These are phyloP conservation scores for Epinotia ramella DNA, from an alignment of 2,888 invertebrate species.

Conservation along the genomic window DNA sequence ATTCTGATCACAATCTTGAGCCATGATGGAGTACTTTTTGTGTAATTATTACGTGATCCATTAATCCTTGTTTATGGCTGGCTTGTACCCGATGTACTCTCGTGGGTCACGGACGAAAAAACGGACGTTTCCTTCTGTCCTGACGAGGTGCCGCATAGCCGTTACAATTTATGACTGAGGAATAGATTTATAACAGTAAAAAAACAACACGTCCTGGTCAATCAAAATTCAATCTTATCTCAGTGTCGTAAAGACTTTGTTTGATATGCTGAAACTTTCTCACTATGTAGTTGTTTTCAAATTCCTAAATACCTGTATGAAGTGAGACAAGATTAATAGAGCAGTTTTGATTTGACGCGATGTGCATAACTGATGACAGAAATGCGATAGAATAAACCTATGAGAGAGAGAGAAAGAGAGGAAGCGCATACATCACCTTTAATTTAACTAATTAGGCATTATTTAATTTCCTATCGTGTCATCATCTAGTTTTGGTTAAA, in stretches of 20 bases:
- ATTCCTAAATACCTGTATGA: background rate
- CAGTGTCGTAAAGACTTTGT: background rate
- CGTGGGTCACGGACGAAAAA: constrained; percentile 22
- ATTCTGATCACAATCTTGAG: constrained; percentile 33
- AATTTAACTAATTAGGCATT: no score
- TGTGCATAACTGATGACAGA: background rate
- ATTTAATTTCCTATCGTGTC: no score
- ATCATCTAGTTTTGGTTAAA: no score
- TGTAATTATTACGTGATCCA: constrained; percentile 32
- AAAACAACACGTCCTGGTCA: background rate
- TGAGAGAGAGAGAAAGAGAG: no score
- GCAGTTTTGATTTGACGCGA: background rate
- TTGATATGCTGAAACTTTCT: background rate
- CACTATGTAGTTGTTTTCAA: background rate
- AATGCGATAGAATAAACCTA: background rate
- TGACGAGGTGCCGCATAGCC: constrained; percentile 12
- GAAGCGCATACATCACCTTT: no score
- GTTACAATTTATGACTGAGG: background rate
- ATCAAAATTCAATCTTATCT: background rate
- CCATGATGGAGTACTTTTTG: constrained; percentile 30
- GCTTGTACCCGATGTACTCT: background rate
- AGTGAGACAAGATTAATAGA: constrained; percentile 1
- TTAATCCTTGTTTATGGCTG: constrained; percentile 22
- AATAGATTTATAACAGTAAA: background rate
- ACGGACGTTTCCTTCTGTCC: constrained; percentile 20